Conservation (phyloP, 2,797 vertebrate species). For the Furcifer pardalis region DNA sequence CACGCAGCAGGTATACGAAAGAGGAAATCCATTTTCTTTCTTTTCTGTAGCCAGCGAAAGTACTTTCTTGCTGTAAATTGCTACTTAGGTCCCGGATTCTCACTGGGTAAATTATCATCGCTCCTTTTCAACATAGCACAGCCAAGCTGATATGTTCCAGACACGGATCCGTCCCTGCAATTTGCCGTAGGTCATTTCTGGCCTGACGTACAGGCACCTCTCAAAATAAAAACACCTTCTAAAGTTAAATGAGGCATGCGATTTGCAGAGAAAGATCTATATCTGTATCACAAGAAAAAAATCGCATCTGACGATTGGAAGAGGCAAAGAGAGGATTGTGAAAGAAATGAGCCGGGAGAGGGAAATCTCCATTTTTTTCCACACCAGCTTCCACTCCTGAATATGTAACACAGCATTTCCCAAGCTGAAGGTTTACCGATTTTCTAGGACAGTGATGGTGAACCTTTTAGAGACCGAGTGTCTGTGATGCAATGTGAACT, state of each 20-base stretch:
- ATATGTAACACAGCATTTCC: too few relatives aligned
- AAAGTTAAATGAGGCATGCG: not conserved
- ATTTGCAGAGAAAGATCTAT: not conserved
- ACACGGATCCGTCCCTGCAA: not conserved
- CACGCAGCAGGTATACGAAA: not conserved
- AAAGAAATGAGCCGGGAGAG: not conserved
- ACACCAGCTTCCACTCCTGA: not conserved
- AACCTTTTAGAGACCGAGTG: too few relatives aligned
- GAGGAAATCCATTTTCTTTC: conserved; percentile 2
- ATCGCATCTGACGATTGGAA: not conserved
- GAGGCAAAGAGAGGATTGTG: not conserved
- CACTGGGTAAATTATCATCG: not conserved
- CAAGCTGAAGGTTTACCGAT: too few relatives aligned
- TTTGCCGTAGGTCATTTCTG: not conserved
- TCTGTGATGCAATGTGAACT: too few relatives aligned
- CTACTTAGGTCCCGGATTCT: not conserved
- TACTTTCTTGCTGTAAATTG: not conserved
- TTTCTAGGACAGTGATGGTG: too few relatives aligned
- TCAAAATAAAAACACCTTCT: not conserved
- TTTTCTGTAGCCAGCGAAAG: not conserved
- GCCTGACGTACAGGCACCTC: not conserved
- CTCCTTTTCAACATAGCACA: not conserved
- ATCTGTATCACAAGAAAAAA: too few relatives aligned
- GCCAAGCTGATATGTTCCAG: not conserved
- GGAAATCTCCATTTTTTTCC: not conserved